Evolutionary conservation across 2,888 invertebrate genomes (phyloP), one percentile per base, ranked within the genome.

Genomic region (Xanthostigma xanthostigma): DNA sequence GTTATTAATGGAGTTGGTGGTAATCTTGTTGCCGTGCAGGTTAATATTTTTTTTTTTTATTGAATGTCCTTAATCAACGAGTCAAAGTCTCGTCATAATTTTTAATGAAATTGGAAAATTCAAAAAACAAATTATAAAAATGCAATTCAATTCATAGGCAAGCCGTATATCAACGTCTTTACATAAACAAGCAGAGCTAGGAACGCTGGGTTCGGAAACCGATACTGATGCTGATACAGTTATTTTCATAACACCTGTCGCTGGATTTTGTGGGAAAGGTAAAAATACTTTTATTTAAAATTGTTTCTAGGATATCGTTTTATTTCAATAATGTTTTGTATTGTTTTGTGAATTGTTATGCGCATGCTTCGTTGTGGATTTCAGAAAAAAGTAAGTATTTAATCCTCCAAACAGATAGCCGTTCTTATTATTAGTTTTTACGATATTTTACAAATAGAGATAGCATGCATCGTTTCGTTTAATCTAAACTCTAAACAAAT

Each of bases 1-100:
- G 84, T 87, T 12, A 83, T 87, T 54, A 87, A 86, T 63, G 86
- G 85, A 27, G 84, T 86, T 27, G 87, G 86, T 14, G 86, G 86
- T 4, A 87, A 87, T 63, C 67, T 87, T 56, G 86, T 84, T 1
- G 85, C 86, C 11, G 83, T 87, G 11, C 75, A 53, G 48, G 50
- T 50, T 35, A 36, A 44, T 13, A n/a, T 35, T 35, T 2, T 36
- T 11, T 44, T 34, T 11, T 13, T 36, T 41, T n/a, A 36, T 10
- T 27, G n/a, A 9, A 14, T 42, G 12, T 9, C 27, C 27, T 42
- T 42, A 8, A n/a, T 42, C 17, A 14, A 9, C 14, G 41, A 9
- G 9, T 27, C 14, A 14, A 9, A 13, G 11, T 11, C 27, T 27
- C 13, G n/a, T 33, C 12, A 44, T 33, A n/a, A 27, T 44, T 44